Percentiles rank a stretch among this genome's conserved stretches.
Evolutionary conservation across 1,140 invertebrate species (phyloP).

Genomic region (Sarcophaga bullata): DNA sequence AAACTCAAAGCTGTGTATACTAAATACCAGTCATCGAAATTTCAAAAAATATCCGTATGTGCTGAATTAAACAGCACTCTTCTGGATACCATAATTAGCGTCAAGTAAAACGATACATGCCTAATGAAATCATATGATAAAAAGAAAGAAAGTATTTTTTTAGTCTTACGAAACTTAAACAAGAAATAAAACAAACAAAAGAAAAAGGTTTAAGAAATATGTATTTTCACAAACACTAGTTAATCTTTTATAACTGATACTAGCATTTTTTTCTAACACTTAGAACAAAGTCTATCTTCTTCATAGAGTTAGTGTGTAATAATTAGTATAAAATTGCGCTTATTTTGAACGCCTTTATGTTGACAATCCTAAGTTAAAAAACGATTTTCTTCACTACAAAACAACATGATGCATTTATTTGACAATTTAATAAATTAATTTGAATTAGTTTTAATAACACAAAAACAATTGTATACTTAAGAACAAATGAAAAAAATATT

Average conservation of each 20-base stretch:
- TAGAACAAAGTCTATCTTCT: not conserved
- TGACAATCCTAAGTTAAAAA: not conserved
- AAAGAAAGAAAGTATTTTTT: not conserved
- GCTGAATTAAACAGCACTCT: conserved; percentile 68
- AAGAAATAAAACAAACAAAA: not conserved
- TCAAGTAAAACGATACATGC: not conserved
- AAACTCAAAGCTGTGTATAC: conserved; percentile 73
- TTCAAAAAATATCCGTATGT: conserved; percentile 71
- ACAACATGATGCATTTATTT: too few relatives aligned
- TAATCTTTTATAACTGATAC: too few relatives aligned
- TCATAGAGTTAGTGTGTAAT: not conserved
- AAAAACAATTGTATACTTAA: too few relatives aligned
- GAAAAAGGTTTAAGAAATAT: not conserved
- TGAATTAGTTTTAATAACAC: too few relatives aligned
- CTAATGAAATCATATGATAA: not conserved
- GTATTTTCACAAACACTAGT: not conserved
- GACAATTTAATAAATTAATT: too few relatives aligned
- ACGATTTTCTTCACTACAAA: not conserved
- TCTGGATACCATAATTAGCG: conserved; percentile 58
- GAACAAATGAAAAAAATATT: too few relatives aligned
- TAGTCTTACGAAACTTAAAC: not conserved
- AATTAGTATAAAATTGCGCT: not conserved
- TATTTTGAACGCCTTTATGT: not conserved
- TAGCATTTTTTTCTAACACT: not conserved
- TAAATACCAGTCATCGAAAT: conserved; percentile 71